These are phyloP conservation scores for Poecilia latipinna DNA, from an alignment of 2,113 vertebrate genomes.

Conservation along the genomic window DNA sequence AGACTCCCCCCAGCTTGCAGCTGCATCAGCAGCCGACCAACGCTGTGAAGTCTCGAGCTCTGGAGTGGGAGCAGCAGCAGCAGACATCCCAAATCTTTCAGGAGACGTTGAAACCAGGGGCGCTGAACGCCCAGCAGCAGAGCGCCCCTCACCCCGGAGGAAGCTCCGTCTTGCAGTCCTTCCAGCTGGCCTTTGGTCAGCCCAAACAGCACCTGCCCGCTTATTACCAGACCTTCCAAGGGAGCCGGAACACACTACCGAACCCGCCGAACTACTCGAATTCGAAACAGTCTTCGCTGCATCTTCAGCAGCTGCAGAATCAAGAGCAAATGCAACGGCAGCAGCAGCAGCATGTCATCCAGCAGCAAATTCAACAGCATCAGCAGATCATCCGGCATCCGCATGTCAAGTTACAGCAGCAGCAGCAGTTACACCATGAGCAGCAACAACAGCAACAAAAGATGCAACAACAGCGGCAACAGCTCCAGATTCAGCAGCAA, in stretches of 20 bases:
- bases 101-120: slow-evolving; percentile 80
- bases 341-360: slow-evolving; percentile 78
- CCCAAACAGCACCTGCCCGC: slow-evolving; percentile 88
- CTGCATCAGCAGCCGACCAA: slow-evolving; percentile 72
- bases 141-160: slow-evolving; percentile 58
- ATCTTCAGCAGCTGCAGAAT: slow-evolving; percentile 76
- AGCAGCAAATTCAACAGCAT: slow-evolving; percentile 80
- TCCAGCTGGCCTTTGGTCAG: slow-evolving; percentile 95
- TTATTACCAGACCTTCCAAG: slow-evolving; percentile 88
- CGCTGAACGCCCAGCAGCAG: slow-evolving; percentile 74
- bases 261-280: slow-evolving; percentile 78
- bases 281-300: slow-evolving; percentile 65
- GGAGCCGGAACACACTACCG: slow-evolving; percentile 76
- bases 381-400: slow-evolving; percentile 74
- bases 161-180: slow-evolving; percentile 90
- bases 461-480: slow-evolving; percentile 77
- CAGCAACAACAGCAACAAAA: slow-evolving; percentile 85
- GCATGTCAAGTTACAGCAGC: slow-evolving; percentile 69
- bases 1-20: slow-evolving; percentile 70
- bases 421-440: slow-evolving; percentile 80
- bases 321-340: slow-evolving; percentile 81
- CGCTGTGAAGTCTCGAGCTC: slow-evolving; percentile 70
- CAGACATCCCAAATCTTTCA: slow-evolving; percentile 75
- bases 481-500: slow-evolving; percentile 78
- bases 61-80: slow-evolving; percentile 81